Evolutionary conservation across 2,888 invertebrate genomes (phyloP).

Genomic region (Agonopterix alstromeriana): DNA sequence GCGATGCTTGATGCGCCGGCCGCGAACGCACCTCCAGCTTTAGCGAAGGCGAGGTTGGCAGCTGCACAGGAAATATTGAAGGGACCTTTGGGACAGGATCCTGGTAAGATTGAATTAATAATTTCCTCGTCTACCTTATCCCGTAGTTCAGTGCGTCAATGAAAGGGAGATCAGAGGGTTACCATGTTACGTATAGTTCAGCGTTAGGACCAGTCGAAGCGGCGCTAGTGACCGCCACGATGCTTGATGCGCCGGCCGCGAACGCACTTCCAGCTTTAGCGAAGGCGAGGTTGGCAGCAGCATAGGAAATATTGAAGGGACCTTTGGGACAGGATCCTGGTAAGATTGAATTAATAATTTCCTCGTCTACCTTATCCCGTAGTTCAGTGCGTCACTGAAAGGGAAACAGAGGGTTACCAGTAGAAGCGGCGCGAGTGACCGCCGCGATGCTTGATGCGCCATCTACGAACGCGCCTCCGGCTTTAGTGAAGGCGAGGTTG

Average conservation of each 20-base stretch:
- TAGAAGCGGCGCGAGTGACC: conserved; percentile 87
- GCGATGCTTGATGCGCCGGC: conserved; percentile 88
- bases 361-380: too few species aligned
- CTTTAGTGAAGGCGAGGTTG: conserved; percentile 87
- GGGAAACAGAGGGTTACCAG: conserved; percentile 51
- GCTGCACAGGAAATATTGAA: conserved; percentile 85
- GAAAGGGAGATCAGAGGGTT: conserved; percentile 18
- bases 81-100: conserved; percentile 58
- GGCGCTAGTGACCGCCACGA: conserved; percentile 83
- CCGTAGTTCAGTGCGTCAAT: too few species aligned
- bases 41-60: conserved; percentile 88
- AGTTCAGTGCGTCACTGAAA: too few species aligned
- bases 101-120: conserved; percentile 30
- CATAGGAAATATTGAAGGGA: conserved; percentile 81
- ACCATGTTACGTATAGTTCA: too few species aligned
- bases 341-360: conserved; percentile 12
- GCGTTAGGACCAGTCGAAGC: conserved; percentile 87
- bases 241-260: conserved; percentile 86
- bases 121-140: too few species aligned
- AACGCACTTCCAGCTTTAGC: conserved; percentile 81
- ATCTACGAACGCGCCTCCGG: conserved; percentile 79
- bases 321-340: conserved; percentile 62
- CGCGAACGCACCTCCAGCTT: conserved; percentile 77
- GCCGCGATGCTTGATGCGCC: conserved; percentile 88
- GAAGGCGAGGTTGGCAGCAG: conserved; percentile 88